Evolutionary conservation across 2,113 vertebrate species (phyloP).

Genomic region (Bubo blakistoni): DNA sequence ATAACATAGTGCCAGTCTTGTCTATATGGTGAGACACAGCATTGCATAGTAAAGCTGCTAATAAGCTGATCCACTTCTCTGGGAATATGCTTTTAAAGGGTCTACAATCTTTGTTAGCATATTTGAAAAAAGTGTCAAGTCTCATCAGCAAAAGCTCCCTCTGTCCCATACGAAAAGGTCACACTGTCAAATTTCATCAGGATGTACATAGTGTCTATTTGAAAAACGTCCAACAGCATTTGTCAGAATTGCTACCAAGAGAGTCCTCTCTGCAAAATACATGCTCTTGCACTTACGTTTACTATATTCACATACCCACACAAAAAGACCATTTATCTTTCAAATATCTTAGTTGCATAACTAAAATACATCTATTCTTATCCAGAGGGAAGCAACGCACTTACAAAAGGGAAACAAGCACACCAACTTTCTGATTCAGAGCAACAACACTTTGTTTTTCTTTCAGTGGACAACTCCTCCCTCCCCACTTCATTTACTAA

Average conservation of each 20-base stretch:
- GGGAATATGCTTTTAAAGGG: slow-evolving; percentile 13
- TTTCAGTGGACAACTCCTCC: background rate
- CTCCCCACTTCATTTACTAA: background rate
- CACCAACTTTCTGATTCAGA: background rate
- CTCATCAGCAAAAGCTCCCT: background rate
- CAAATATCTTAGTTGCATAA: background rate
- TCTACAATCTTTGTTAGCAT: background rate
- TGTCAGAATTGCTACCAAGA: slow-evolving; percentile 32
- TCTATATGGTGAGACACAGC: background rate
- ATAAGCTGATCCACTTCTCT: background rate
- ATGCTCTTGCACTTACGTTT: background rate
- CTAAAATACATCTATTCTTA: background rate
- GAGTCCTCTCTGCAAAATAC: background rate
- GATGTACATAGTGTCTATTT: background rate
- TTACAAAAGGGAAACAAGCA: background rate
- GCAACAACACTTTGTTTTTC: background rate
- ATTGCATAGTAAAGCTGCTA: background rate
- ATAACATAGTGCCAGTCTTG: background rate
- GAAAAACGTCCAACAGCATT: slow-evolving; percentile 14
- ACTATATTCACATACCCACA: background rate
- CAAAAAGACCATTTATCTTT: background rate
- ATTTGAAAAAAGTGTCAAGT: slow-evolving; percentile 21
- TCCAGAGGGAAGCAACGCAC: background rate
- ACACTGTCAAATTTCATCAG: slow-evolving; percentile 45
- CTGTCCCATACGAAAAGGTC: slow-evolving; percentile 11